A percentile compares a stretch with the other conserved stretches of the same genome.
phyloP scores from a whole-genome alignment of 2,113 vertebrate species.

The Donacobius atricapilla region DNA sequence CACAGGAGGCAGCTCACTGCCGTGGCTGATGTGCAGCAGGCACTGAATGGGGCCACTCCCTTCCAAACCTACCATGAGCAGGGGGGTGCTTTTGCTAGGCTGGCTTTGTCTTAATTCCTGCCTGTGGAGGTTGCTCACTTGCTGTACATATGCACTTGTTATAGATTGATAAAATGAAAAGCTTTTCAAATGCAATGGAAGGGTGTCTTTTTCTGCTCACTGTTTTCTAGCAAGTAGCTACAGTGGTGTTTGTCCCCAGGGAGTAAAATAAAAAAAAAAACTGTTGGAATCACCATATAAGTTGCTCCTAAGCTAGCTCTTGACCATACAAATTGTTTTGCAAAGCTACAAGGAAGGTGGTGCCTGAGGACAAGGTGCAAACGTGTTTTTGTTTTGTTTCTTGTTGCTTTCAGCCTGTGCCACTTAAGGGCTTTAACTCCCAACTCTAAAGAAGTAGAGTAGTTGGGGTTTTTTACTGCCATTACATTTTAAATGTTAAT shows the following conservation, averaged over 20 bases:
- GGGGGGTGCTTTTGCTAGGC: neutral
- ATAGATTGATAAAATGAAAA: neutral
- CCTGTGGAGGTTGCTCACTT: neutral
- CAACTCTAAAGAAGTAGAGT: neutral
- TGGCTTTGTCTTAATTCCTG: neutral
- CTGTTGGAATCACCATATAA: neutral
- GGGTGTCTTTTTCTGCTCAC: neutral
- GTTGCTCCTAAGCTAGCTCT: neutral
- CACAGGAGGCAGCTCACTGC: neutral
- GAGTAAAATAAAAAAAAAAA: no score
- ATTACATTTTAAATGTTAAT: neutral
- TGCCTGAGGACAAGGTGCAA: neutral
- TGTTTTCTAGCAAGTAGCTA: neutral
- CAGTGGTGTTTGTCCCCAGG: neutral
- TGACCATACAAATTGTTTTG: neutral
- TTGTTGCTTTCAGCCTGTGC: neutral
- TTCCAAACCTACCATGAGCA: neutral
- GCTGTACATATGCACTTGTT: neutral
- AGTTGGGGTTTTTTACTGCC: neutral
- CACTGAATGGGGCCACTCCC: neutral
- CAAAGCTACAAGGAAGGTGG: neutral
- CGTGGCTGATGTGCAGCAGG: neutral
- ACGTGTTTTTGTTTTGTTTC: neutral
- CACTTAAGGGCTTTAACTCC: accelerated
- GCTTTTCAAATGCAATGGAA: neutral